Conservation (phyloP, 2,113 vertebrate species). For the Zosterops borbonicus region DNA sequence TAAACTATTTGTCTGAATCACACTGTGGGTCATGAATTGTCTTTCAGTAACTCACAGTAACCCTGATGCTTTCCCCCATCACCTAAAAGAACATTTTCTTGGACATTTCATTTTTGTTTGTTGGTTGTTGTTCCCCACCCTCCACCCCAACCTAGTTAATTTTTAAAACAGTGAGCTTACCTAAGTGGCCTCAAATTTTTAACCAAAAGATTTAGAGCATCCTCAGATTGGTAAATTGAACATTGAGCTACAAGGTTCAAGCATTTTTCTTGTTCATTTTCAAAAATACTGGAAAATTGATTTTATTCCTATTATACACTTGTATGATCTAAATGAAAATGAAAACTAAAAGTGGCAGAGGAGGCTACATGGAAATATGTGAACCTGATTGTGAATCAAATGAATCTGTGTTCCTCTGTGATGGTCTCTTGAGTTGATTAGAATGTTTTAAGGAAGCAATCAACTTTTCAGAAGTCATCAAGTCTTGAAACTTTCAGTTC, state of each 20-base stretch:
- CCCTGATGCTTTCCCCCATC: not conserved
- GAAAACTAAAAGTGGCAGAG: not conserved
- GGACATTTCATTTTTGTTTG: not conserved
- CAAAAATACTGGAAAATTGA: not conserved
- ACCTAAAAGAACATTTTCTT: not conserved
- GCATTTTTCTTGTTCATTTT: not conserved
- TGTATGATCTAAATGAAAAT: not conserved
- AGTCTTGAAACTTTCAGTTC: not conserved
- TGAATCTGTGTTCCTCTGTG: not conserved
- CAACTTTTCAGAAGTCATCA: not conserved
- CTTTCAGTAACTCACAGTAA: not conserved
- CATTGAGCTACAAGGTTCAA: not conserved
- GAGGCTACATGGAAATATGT: not conserved
- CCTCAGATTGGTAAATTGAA: not conserved
- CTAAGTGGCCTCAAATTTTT: not conserved
- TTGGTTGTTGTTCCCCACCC: not conserved
- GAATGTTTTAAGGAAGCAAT: not conserved
- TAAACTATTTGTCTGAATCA: not conserved
- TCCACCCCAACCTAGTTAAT: not conserved
- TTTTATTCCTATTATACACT: not conserved
- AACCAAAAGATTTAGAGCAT: not conserved
- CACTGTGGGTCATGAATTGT: not conserved
- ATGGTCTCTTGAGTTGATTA: not conserved
- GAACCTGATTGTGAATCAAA: not conserved
- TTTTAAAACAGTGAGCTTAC: not conserved